These are phyloP conservation scores for Buathra laborator DNA, from an alignment of 2,888 invertebrate genomes.

Conservation along the genomic window DNA sequence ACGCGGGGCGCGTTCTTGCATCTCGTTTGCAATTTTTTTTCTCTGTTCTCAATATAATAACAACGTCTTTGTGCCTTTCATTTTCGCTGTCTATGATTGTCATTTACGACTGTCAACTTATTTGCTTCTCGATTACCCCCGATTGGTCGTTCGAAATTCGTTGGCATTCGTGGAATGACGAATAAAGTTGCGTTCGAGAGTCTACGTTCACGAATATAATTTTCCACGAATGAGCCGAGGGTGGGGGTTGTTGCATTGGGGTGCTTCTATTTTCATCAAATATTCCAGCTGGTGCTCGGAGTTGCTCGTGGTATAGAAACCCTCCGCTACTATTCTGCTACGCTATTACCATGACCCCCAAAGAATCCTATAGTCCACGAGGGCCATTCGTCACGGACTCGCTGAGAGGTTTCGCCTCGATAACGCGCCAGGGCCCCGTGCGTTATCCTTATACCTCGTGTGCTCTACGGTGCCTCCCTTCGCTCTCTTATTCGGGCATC, in stretches of 20 bases:
- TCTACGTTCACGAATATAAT: conserved; percentile 53
- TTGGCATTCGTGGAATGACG: conserved; percentile 33
- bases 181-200: conserved; percentile 42
- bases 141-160: conserved; percentile 46
- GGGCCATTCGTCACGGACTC: conserved; percentile 84
- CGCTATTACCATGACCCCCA: conserved; percentile 68
- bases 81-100: conserved; percentile 73
- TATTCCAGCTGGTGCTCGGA: conserved; percentile 75
- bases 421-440: conserved; percentile 76
- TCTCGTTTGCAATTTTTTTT: conserved; percentile 24
- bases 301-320: conserved; percentile 51
- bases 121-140: conserved; percentile 19
- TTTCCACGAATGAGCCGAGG: conserved; percentile 33
- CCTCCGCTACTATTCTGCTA: conserved; percentile 46
- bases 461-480: conserved; percentile 2
- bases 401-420: conserved; percentile 83
- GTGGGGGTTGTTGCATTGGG: conserved; percentile 50
- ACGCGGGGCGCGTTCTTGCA: conserved; percentile 62
- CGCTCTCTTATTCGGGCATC: background rate
- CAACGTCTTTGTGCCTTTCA: conserved; percentile 34
- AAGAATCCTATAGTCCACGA: conserved; percentile 79
- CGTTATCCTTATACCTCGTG: conserved; percentile 58
- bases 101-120: conserved; percentile 77
- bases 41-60: conserved; percentile 6
- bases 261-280: conserved; percentile 76